These are phyloP conservation scores for Mastacembelus armatus DNA, from an alignment of 2,797 vertebrate genomes.

Conservation along the genomic window DNA sequence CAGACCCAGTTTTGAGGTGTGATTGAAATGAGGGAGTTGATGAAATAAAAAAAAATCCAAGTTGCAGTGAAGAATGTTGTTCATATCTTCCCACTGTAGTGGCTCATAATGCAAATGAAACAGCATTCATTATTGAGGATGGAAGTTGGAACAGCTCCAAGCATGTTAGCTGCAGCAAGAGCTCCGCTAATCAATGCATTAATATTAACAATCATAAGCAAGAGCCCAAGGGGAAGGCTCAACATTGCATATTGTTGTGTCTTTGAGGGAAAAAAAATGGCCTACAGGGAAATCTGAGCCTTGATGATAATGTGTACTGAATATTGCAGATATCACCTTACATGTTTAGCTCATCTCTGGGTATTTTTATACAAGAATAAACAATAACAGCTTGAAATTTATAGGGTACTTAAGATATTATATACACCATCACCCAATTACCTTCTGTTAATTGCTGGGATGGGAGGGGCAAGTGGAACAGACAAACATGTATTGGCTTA, in stretches of 20 bases:
- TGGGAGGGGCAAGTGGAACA: no score
- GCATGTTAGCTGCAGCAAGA: constrained; percentile 55
- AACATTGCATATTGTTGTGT: constrained; percentile 40
- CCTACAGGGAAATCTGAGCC: constrained; percentile 30
- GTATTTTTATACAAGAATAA: background rate
- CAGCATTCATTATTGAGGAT: constrained; percentile 63
- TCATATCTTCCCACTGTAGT: constrained; percentile 55
- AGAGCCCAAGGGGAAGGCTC: constrained; percentile 57
- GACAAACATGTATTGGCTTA: background rate
- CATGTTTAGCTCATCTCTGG: constrained; percentile 4
- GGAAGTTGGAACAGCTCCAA: constrained; percentile 57
- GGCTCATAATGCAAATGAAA: constrained; percentile 57
- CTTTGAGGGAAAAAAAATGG: constrained; percentile 47
- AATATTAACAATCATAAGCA: constrained; percentile 73
- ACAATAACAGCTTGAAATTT: background rate
- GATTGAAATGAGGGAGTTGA: constrained; percentile 19
- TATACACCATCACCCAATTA: background rate
- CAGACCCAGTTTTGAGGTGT: constrained; percentile 1
- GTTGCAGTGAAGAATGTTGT: constrained; percentile 49
- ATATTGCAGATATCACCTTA: constrained; percentile 23
- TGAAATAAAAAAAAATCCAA: constrained; percentile 16
- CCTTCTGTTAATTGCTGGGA: background rate
- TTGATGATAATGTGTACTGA: constrained; percentile 36
- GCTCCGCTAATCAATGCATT: constrained; percentile 68
- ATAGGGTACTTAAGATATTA: background rate